Conservation (phyloP, 2,888 invertebrate genomes). For the Lasioglossum figueresi region DNA sequence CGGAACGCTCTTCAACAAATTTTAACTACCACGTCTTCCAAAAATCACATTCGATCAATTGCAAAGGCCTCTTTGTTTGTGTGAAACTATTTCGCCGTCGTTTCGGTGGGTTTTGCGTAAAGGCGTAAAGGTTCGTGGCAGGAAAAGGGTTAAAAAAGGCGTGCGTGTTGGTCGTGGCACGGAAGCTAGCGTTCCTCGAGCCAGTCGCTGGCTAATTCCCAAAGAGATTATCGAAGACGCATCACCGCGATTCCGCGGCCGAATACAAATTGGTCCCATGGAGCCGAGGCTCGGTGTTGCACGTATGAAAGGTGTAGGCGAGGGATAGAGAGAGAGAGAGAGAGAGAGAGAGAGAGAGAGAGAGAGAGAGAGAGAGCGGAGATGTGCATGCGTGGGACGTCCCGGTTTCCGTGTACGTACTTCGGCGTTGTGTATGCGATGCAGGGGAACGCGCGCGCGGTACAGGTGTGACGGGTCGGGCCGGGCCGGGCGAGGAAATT, state of each 20-base stretch:
- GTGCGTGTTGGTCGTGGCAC: background rate
- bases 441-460: conserved; percentile 55
- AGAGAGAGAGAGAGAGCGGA: background rate
- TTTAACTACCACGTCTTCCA: background rate
- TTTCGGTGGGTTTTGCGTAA: no score
- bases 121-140: background rate
- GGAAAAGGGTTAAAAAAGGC: background rate
- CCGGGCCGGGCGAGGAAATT: conserved; percentile 79
- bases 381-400: background rate
- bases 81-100: no score
- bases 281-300: conserved; percentile 35
- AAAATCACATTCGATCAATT: background rate
- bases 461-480: conserved; percentile 79
- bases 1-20: background rate
- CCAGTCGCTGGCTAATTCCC: conserved; percentile 65
- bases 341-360: background rate
- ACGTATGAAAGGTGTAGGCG: background rate
- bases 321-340: background rate
- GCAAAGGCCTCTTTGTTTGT: no score
- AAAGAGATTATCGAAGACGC: conserved; percentile 75
- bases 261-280: conserved; percentile 75
- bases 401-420: background rate
- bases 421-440: background rate
- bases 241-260: conserved; percentile 70
- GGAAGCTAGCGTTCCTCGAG: background rate